Base-by-base conservation (phyloP, 2,888 invertebrate species). In the Philereme transversata region DNA sequence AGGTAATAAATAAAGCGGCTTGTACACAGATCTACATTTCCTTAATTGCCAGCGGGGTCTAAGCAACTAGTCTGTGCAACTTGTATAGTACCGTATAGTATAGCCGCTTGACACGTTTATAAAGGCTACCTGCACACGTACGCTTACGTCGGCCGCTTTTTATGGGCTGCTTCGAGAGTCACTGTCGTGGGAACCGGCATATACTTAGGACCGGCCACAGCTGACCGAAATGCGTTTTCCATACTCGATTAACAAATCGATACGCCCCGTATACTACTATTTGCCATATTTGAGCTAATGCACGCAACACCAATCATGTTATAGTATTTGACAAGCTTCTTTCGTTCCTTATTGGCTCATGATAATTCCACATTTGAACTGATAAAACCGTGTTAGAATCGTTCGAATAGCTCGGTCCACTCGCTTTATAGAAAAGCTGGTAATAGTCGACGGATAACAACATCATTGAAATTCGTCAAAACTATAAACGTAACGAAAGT, bases 221-320 rank as follows among this genome's bases (percentile, higher is more conserved):
- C 91, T 91, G 91, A 90, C 91, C 91, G 87, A 92, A 93, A 90
- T 91, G 90, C 91, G 92, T 84, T 89, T 88, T 89, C 87, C 88
- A 86, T 90, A 90, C 86, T 77, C 86, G 88, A 90, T 90, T 87
- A 87, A 90, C 89, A 87, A 91, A 92, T 92, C 92, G 87, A 91
- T 88, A 54, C 46, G 55, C 45, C 49, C 50, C 45, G 51, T 45
- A 49, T 44, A 88, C 87, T 74, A 64, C 82, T 76, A 79, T 83
- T 76, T 65, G 80, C 84, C 83, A 82, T 87, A 83, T 86, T 84
- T 80, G 86, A 84, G 82, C 83, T 74, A 63, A 69, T 69, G 70
- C 75, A 72, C 71, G 67, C 76, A 78, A 40, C 7, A 67, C 81
- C 77, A 79, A 85, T 83, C 79, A 79, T 81, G 79, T 77, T 78